Evolutionary conservation across 2,888 invertebrate species (phyloP).

Genomic region (Cosmorhoe ocellata): DNA sequence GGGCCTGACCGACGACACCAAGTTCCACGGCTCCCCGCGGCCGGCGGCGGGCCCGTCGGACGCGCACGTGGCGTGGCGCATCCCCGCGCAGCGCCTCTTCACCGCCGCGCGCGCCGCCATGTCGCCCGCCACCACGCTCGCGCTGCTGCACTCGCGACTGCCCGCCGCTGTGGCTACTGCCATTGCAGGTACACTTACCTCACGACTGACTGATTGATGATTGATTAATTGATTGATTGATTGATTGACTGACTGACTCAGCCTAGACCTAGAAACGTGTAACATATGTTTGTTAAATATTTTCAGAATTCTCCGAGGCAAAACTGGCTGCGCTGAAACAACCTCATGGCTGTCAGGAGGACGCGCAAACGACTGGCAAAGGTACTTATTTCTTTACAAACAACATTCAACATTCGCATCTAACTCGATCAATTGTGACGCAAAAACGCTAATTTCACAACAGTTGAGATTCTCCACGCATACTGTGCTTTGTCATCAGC

Average conservation of each 20-base stretch:
- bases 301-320: slow-evolving; percentile 66
- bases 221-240: too few relatives aligned
- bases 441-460: background rate
- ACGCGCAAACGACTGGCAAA: slow-evolving; percentile 58
- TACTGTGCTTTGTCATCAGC: slow-evolving; percentile 6
- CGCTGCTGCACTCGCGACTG: slow-evolving; percentile 86
- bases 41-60: background rate
- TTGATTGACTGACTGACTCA: too few relatives aligned
- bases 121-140: slow-evolving; percentile 89
- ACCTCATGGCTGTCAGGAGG: slow-evolving; percentile 49
- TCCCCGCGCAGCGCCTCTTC: slow-evolving; percentile 73
- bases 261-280: too few relatives aligned
- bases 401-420: too few relatives aligned
- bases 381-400: slow-evolving; percentile 29
- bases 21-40: slow-evolving; percentile 59
- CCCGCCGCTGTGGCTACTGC: slow-evolving; percentile 81
- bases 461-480: slow-evolving; percentile 2
- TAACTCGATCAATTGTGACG: background rate
- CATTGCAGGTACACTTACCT: slow-evolving; percentile 59
- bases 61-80: slow-evolving; percentile 27
- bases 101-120: slow-evolving; percentile 91
- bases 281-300: slow-evolving; percentile 7
- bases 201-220: too few relatives aligned
- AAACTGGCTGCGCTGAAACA: slow-evolving; percentile 57
- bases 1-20: slow-evolving; percentile 87